A percentile compares a stretch with the other conserved stretches of the same genome.
phyloP scores from a whole-genome alignment of 2,113 vertebrate genomes.

The Halcyon senegalensis region DNA sequence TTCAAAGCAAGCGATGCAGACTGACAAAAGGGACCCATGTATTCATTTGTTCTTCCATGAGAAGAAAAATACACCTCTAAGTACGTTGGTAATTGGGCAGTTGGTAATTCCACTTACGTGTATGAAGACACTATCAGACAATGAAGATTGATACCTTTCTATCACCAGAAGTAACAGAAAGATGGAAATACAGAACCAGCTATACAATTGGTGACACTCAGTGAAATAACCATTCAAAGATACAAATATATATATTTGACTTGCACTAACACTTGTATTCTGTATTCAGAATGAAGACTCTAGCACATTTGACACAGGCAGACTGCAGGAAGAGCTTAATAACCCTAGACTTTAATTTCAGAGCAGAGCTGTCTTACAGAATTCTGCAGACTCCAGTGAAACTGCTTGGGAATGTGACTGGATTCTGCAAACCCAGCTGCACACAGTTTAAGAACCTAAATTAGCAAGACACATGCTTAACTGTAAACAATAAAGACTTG shows the following conservation, averaged over 20 bases:
- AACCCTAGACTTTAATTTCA: neutral
- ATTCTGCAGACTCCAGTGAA: neutral
- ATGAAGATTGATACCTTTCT: neutral
- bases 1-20: neutral
- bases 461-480: neutral
- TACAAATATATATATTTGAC: neutral
- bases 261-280: neutral
- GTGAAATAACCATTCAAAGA: neutral
- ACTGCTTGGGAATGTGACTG: neutral
- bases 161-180: neutral
- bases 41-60: neutral
- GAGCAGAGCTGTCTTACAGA: neutral
- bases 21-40: neutral
- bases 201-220: neutral
- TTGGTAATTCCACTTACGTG: neutral
- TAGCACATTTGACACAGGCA: neutral
- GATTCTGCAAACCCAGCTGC: slow-evolving; percentile 15
- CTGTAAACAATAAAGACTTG: neutral
- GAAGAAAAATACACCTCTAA: neutral
- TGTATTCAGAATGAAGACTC: neutral
- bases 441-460: neutral
- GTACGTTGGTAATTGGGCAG: neutral
- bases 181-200: neutral
- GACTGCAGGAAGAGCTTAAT: neutral
- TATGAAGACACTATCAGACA: neutral